phyloP scores from a whole-genome alignment of 2,888 invertebrate species.

The Serrognathus titanus region DNA sequence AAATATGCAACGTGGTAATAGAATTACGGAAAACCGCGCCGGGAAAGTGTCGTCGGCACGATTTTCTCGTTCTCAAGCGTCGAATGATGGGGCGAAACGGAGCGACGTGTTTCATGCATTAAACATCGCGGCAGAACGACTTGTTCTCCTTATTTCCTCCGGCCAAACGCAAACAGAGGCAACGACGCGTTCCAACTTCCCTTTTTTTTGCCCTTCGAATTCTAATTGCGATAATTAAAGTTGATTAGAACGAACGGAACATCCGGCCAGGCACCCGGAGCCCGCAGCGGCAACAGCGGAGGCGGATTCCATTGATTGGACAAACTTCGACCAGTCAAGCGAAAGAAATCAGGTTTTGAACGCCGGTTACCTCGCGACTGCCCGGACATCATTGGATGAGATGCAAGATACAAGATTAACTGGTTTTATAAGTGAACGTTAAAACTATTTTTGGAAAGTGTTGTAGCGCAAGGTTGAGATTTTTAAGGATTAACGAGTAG shows the following conservation, averaged over 20 bases:
- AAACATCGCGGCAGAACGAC: conserved; percentile 22
- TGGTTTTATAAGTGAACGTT: conserved; percentile 2
- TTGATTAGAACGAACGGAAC: not conserved
- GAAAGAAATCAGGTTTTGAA: conserved; percentile 51
- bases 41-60: conserved; percentile 23
- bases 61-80: conserved; percentile 18
- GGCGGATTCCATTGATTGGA: conserved; percentile 50
- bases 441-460: not conserved
- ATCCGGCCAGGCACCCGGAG: not conserved
- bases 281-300: conserved; percentile 21
- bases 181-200: not conserved
- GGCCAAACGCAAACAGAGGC: not conserved
- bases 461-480: not conserved
- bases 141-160: not conserved
- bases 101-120: conserved; percentile 29
- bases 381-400: conserved; percentile 15
- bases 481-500: too few relatives aligned
- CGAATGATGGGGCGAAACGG: conserved; percentile 28
- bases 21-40: conserved; percentile 16
- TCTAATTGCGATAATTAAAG: conserved; percentile 1
- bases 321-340: conserved; percentile 50
- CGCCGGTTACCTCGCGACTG: conserved; percentile 28
- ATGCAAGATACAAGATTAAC: conserved; percentile 17
- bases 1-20: conserved; percentile 15
- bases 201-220: not conserved